Evolutionary conservation across 2,113 vertebrate genomes (phyloP).

Genomic region (Oxygymnocypris stewartii): DNA sequence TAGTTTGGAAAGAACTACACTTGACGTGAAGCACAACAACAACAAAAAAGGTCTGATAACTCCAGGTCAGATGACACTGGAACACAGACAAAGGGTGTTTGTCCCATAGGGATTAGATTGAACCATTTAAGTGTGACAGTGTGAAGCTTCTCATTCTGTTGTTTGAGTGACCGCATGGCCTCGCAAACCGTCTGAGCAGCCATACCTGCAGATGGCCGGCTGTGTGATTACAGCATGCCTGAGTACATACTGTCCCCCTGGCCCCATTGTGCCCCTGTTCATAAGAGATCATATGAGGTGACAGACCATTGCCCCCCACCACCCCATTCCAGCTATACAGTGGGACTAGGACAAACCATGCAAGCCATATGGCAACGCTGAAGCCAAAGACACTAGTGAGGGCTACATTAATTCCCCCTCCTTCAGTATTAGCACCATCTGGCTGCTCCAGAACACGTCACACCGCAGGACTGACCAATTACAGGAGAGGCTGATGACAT

Average conservation of each 20-base stretch:
- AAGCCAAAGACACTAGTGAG: constrained; percentile 62
- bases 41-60: background rate
- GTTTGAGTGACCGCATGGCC: constrained; percentile 24
- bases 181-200: background rate
- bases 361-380: constrained; percentile 74
- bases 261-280: constrained; percentile 44
- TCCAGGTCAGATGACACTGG: background rate
- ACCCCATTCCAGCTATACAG: background rate
- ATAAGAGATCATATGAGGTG: constrained; percentile 49
- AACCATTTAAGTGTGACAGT: constrained; percentile 17
- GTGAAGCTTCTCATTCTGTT: constrained; percentile 3
- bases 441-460: constrained; percentile 49
- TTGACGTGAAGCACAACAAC: background rate
- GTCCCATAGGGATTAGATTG: constrained; percentile 23
- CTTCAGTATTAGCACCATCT: constrained; percentile 67
- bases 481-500: background rate
- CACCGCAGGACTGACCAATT: background rate
- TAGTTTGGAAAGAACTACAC: background rate
- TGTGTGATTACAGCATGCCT: constrained; percentile 20
- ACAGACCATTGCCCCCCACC: constrained; percentile 26
- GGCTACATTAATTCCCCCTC: constrained; percentile 60
- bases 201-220: constrained; percentile 29
- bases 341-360: background rate
- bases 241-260: constrained; percentile 35
- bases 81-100: constrained; percentile 40